These are phyloP conservation scores for Tribolium madens DNA, from an alignment of 1,140 invertebrate species.

Conservation along the genomic window DNA sequence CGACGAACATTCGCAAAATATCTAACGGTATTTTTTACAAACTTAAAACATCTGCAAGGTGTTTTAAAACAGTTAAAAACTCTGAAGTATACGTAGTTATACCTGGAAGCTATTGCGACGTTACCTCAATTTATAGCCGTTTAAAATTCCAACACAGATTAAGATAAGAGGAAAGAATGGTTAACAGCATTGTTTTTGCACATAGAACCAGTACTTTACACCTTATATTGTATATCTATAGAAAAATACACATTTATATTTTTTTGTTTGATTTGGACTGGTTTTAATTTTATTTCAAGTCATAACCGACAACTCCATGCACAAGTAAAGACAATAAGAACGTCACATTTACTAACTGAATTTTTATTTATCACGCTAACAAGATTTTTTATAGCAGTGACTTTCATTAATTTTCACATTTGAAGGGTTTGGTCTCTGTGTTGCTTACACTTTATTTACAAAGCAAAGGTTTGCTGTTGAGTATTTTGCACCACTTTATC, in stretches of 20 bases:
- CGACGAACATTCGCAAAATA: conserved; percentile 2
- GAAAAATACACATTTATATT: too few species aligned
- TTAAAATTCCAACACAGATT: background rate
- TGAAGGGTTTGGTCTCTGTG: background rate
- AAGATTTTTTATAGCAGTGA: background rate
- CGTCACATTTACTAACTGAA: background rate
- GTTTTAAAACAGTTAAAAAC: background rate
- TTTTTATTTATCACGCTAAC: background rate
- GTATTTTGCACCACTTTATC: background rate
- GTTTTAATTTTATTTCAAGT: background rate
- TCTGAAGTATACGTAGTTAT: background rate
- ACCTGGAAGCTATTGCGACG: background rate
- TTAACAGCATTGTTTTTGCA: background rate
- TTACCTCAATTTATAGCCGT: background rate
- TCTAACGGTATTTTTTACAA: background rate
- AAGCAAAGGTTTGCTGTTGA: background rate
- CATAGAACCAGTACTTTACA: background rate
- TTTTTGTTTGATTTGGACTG: background rate
- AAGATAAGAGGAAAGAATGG: background rate
- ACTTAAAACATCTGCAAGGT: background rate
- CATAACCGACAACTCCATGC: background rate
- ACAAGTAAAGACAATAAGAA: background rate
- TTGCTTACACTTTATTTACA: background rate
- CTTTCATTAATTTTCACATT: background rate
- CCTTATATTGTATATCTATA: too few species aligned